Evolutionary conservation across 2,888 invertebrate species (phyloP).

Genomic region (Frankliniella intonsa): DNA sequence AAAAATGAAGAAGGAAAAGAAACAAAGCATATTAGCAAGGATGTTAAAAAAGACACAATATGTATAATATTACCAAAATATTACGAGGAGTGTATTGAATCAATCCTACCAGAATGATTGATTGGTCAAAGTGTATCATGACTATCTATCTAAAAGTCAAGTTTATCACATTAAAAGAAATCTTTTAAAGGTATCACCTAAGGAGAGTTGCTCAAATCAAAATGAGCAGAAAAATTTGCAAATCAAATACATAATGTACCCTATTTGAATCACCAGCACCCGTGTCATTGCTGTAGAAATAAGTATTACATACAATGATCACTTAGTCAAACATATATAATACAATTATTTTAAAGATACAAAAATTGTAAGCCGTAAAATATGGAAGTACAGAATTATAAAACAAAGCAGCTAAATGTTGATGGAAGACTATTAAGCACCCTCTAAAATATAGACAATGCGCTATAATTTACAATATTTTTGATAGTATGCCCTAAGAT

Average conservation of each 20-base stretch:
- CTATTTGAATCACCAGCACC: neutral
- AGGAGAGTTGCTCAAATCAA: neutral
- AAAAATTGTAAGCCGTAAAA: neutral
- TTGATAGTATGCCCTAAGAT: neutral
- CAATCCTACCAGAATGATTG: no score
- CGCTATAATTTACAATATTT: neutral
- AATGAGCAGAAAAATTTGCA: neutral
- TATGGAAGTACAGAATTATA: constrained; percentile 1
- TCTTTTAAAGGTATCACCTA: neutral
- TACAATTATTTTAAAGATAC: neutral
- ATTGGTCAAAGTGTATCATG: neutral
- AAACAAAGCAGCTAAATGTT: constrained; percentile 1
- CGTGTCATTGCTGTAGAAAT: neutral
- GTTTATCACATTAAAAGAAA: neutral
- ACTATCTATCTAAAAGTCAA: neutral
- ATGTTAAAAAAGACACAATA: neutral
- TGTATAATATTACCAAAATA: neutral
- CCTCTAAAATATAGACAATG: neutral
- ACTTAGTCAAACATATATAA: neutral
- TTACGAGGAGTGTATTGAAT: neutral
- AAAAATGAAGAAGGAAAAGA: no score
- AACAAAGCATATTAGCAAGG: neutral
- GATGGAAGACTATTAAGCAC: neutral
- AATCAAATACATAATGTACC: neutral
- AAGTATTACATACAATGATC: neutral